These are phyloP conservation scores for Agonopterix alstromeriana DNA, from an alignment of 2,888 invertebrate species.

Conservation along the genomic window DNA sequence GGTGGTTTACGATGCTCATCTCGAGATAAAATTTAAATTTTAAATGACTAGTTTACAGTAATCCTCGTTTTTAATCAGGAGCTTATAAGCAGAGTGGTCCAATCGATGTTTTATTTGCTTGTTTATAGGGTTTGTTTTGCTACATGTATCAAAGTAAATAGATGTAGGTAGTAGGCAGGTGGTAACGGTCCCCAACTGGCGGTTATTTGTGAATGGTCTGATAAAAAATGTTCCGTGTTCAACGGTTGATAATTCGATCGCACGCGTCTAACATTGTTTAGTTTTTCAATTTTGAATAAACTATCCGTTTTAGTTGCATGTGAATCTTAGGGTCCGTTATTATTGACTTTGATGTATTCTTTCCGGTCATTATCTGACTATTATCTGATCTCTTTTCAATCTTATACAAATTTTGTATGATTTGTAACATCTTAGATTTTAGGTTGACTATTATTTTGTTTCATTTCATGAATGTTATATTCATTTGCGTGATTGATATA, in stretches of 20 bases:
- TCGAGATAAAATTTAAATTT: constrained; percentile 5
- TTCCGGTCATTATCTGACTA: neutral
- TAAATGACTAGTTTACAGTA: constrained; percentile 1
- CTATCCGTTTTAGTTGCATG: neutral
- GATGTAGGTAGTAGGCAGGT: constrained; percentile 42
- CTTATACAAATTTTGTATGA: too few relatives aligned
- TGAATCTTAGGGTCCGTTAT: neutral
- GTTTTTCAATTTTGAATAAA: constrained; percentile 2
- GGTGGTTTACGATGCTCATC: constrained; percentile 1
- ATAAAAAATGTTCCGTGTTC: constrained; percentile 37
- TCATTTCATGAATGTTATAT: neutral
- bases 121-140: neutral
- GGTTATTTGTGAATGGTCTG: constrained; percentile 61
- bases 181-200: constrained; percentile 60
- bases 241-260: constrained; percentile 4
- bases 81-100: neutral
- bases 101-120: constrained; percentile 3
- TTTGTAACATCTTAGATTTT: too few relatives aligned
- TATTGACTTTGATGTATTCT: neutral
- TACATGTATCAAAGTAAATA: neutral
- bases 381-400: neutral
- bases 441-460: too few relatives aligned
- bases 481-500: neutral
- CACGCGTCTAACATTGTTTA: constrained; percentile 1
- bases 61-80: neutral